A percentile compares a stretch with the other conserved stretches of the same genome.
phyloP scores from a whole-genome alignment of 53 echinoderm and acorn worm genomes.

The Zoroaster sp. region DNA sequence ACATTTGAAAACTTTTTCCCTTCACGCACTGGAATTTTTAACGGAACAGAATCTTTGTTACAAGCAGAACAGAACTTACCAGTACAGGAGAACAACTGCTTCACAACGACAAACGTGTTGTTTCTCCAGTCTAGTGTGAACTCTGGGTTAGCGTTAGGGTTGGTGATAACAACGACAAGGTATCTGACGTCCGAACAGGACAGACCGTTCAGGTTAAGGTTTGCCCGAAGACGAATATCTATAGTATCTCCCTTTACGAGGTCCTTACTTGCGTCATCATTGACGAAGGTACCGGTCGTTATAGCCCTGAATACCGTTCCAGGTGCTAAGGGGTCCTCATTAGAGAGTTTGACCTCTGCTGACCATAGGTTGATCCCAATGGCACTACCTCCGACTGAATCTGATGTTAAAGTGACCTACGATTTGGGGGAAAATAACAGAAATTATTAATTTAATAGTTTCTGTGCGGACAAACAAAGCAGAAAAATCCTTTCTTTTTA shows the following conservation, averaged over 20 bases:
- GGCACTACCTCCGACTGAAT: slow-evolving; percentile 56
- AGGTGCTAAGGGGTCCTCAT: slow-evolving; percentile 1
- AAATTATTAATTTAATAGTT: neutral
- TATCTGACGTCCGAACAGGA: slow-evolving; percentile 49
- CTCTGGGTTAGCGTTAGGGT: slow-evolving; percentile 57
- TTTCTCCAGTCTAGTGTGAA: slow-evolving; percentile 64
- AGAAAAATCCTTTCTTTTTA: too few relatives aligned
- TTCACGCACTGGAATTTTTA: neutral
- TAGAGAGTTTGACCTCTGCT: slow-evolving; percentile 49
- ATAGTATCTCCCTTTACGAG: slow-evolving; percentile 32
- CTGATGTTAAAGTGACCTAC: slow-evolving; percentile 61
- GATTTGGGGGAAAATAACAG: neutral
- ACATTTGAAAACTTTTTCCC: neutral
- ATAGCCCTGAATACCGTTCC: slow-evolving; percentile 54
- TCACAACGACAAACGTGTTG: slow-evolving; percentile 28
- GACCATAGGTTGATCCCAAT: slow-evolving; percentile 68
- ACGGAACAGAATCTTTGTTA: too few relatives aligned
- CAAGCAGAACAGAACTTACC: too few relatives aligned
- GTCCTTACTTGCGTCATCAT: slow-evolving; percentile 1
- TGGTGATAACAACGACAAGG: slow-evolving; percentile 65
- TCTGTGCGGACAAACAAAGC: too few relatives aligned
- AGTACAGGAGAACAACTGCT: slow-evolving; percentile 55
- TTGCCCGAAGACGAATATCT: slow-evolving; percentile 2
- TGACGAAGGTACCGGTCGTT: slow-evolving; percentile 5
- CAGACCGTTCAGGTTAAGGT: slow-evolving; percentile 54